These are phyloP conservation scores for Osedax frankpressi DNA, from an alignment of 2,888 invertebrate species.

Conservation along the genomic window DNA sequence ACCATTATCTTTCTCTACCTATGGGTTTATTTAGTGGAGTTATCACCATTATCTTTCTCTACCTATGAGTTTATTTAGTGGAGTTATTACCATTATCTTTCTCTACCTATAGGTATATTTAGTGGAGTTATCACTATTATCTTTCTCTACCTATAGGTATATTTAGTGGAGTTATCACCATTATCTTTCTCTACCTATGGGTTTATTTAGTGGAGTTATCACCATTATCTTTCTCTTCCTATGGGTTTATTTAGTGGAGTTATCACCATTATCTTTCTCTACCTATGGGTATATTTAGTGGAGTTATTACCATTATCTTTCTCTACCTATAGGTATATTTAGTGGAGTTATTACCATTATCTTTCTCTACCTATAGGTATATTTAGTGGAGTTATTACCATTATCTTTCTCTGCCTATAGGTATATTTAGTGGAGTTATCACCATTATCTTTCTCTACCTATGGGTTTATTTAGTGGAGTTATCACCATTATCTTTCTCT, in stretches of 20 bases:
- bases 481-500: not conserved
- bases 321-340: not conserved
- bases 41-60: not conserved
- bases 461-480: conserved; percentile 49
- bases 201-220: conserved; percentile 47
- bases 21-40: conserved; percentile 48
- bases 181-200: conserved; percentile 42
- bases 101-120: too few species aligned
- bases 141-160: not conserved
- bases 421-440: conserved; percentile 34
- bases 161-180: conserved; percentile 44
- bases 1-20: too few species aligned
- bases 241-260: not conserved
- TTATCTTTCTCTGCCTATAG: not conserved
- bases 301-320: not conserved
- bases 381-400: conserved; percentile 36
- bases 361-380: too few species aligned
- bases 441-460: conserved; percentile 45
- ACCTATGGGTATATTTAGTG: conserved; percentile 48
- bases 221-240: not conserved
- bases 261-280: too few species aligned
- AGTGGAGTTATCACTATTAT: conserved; percentile 22
- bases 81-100: too few species aligned
- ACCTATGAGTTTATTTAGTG: not conserved
- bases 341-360: too few species aligned